Evolutionary conservation across 2,113 vertebrate genomes (phyloP).

Genomic region (Apaloderma vittatum): DNA sequence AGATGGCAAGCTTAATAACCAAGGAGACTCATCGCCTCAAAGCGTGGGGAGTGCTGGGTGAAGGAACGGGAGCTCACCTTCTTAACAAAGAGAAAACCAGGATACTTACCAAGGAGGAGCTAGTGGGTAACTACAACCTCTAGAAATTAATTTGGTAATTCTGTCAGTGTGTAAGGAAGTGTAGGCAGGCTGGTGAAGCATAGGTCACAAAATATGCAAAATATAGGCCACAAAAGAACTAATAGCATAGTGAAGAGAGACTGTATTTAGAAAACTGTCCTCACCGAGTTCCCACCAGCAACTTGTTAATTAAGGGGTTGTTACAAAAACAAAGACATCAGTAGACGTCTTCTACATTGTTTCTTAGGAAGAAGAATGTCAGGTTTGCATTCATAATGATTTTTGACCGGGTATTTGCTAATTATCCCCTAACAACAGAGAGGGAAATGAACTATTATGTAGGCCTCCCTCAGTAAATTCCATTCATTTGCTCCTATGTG

Average conservation of each 20-base stretch:
- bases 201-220: neutral
- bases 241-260: neutral
- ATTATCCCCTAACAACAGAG: neutral
- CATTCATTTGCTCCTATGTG: neutral
- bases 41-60: constrained; percentile 83
- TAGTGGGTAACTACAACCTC: constrained; percentile 77
- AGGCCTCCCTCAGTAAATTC: neutral
- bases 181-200: neutral
- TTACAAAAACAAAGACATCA: neutral
- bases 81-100: constrained; percentile 76
- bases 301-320: neutral
- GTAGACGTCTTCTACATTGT: neutral
- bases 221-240: neutral
- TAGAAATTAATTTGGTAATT: neutral
- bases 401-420: neutral
- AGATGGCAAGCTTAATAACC: constrained; percentile 78
- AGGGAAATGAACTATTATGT: neutral
- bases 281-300: neutral
- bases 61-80: constrained; percentile 82
- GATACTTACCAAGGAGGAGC: constrained; percentile 78
- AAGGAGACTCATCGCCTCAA: constrained; percentile 83
- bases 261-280: neutral
- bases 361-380: neutral
- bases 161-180: neutral
- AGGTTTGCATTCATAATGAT: neutral